These are phyloP conservation scores for Pachyuromys duprasi DNA, from an alignment of 2,797 vertebrate genomes.

Conservation along the genomic window DNA sequence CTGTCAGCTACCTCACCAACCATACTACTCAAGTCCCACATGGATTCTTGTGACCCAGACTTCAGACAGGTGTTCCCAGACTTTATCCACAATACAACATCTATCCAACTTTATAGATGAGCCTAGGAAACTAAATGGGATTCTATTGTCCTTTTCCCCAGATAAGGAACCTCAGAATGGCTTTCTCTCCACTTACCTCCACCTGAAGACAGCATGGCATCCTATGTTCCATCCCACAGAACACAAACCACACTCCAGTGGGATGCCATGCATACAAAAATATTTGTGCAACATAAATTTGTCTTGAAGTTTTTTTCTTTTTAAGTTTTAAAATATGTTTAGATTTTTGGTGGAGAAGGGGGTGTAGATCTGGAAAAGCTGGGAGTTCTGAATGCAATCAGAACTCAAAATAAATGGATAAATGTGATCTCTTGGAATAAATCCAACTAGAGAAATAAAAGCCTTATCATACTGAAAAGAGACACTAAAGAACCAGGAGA, in stretches of 20 bases:
- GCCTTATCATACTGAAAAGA: background rate
- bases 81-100: background rate
- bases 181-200: background rate
- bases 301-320: background rate
- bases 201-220: background rate
- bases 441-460: background rate
- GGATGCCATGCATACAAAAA: background rate
- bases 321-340: too few relatives aligned
- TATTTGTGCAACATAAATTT: background rate
- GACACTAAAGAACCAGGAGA: background rate
- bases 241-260: background rate
- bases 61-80: background rate
- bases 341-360: background rate
- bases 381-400: background rate
- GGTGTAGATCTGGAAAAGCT: background rate
- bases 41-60: background rate
- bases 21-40: background rate
- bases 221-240: background rate
- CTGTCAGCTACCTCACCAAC: background rate
- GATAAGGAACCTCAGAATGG: background rate
- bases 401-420: background rate
- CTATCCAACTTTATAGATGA: background rate
- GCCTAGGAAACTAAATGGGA: background rate
- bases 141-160: background rate
- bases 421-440: background rate